Base-by-base conservation (phyloP, 2,797 vertebrate species). In the Odontamblyopus rebecca region DNA sequence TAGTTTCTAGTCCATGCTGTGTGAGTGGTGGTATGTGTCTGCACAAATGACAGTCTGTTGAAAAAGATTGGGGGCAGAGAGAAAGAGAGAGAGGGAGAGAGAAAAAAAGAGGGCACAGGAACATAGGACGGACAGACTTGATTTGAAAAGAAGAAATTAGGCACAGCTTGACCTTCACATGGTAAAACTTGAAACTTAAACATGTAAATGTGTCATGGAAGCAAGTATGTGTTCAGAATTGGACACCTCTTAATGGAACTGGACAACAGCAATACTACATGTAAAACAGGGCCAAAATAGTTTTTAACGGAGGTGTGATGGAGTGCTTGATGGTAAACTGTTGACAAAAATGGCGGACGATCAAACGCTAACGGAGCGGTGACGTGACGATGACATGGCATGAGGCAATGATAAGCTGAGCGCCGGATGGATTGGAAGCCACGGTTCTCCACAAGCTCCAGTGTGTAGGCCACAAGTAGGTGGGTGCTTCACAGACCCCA, bases 21-120 rank as follows among this genome's bases (percentile, higher is more conserved):
- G 75, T 82, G 86, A 82, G 79, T 85, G 84, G 74, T 83, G 87
- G 88, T 89, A 88, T 88, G 84, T 78, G 88, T 92, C 78, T 74
- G 84, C 72, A 51, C 75, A 72, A 84, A 75, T 66, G 74, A 82
- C 79, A 84, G 83, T 78, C 66, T 67, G 78, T 82, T 85, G 68
- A 71, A 77, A 82, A 80, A 79, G 84, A 87, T 57, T 76, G 30
- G 68, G 75, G 78, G 76, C 29, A 38, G 73, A 70, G 59, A 41
- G 75, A 74, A 66, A 61, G 69, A 68, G 70, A 50, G 74, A 23
- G 61, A 57, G 69, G 75, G 75, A 69, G 76, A 59, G 70, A 67
- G 69, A 56, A 26, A 74, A 48, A 63, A 67, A 69, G 71, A 65
- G 51, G 44, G 79, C 54, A 67, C 60, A 66, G 67, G 29, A 70